Evolutionary conservation across 2,113 vertebrate genomes (phyloP), one percentile per base, ranked within the genome.

Genomic region (Laticauda laticaudata): DNA sequence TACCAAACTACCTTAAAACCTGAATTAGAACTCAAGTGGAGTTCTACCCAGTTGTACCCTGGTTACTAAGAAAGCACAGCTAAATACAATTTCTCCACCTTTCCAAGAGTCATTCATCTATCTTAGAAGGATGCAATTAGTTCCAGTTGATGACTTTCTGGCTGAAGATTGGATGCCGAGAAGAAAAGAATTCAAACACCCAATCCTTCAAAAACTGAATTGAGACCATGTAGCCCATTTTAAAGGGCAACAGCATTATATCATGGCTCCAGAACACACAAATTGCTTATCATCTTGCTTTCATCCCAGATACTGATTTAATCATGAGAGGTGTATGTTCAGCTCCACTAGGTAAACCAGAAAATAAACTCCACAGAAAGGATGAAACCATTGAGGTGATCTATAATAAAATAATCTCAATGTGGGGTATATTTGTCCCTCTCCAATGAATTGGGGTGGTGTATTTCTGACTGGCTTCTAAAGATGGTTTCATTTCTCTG

Each of bases 11-110:
- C 87, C 87, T n/a, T 51, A 85, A 91, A 81, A 91, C 54, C 89
- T 89, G 89, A 85, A 92, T 91, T 92, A 86, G 54, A 89, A 56
- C 55, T 91, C 93, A 91, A 88, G 90, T 89, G 55, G 56, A 59
- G 86, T 87, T 39, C 34, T 55, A 48, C 39, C 45, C 56, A 69
- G 91, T 91, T 89, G 90, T 45, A 59, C 87, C 87, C 61, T 14
- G 54, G 87, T 59, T 21, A 55, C 86, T 61, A 92, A 86, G 14
- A 45, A 88, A 91, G 59, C 18, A 64, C 87, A 86, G 54, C 54
- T 89, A 86, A 45, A 85, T 59, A 56, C 69, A 69, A 54, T 89
- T 86, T 86, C 61, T 86, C 87, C 5, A 54, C 64, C 61, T 85
- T 21, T 93, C 69, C 54, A 24, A 91, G 61, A 24, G n/a, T n/a